Evolutionary conservation across 2,797 vertebrate species (phyloP), one percentile per base, ranked within the genome.

Genomic region (Ctenochaetus hawaiiensis): DNA sequence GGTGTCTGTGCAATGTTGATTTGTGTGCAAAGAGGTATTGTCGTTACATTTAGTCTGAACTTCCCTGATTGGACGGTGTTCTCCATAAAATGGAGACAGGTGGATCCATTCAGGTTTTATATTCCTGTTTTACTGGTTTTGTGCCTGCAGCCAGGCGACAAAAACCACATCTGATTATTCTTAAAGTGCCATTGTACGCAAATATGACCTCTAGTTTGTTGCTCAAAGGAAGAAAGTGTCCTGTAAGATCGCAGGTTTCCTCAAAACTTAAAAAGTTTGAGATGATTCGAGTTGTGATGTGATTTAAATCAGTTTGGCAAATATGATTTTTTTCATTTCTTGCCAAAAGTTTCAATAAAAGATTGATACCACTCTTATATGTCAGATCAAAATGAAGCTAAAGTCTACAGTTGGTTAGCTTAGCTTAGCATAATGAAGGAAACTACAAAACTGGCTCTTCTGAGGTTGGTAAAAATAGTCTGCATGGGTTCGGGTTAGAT

Each of bases 1-100:
- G 89, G 84, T 82, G 76, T 83, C 72, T 73, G 90, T 92, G 89
- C 86, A 90, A 92, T 91, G 80, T 78, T 59, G 30, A 69, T 72
- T 66, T 82, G 41, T 85, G 64, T 83, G 79, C 58, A 75, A 77
- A 84, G 54, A 73, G 18, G 52, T 77, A 23, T 74, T 67, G 67
- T 78, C 39, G 43, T 81, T 23, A 8, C n/a, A 51, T 72, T 47
- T 22, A 26, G 20, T 58, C 44, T 37, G 12, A 51, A 62, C 58
- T 72, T 69, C 77, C 39, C 66, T 26, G 37, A 49, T 47, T 30
- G 47, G 23, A 63, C 67, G 41, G 45, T 30, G 54, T 37, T 22
- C 71, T 86, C 72, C 83, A 84, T 85, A 13, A 78, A 80, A 89
- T 83, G 87, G 87, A 81, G 69, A 57, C 45, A 60, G 51, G 49